These are phyloP conservation scores for Ceyx cyanopectus DNA, from an alignment of 2,113 vertebrate genomes.

Conservation along the genomic window DNA sequence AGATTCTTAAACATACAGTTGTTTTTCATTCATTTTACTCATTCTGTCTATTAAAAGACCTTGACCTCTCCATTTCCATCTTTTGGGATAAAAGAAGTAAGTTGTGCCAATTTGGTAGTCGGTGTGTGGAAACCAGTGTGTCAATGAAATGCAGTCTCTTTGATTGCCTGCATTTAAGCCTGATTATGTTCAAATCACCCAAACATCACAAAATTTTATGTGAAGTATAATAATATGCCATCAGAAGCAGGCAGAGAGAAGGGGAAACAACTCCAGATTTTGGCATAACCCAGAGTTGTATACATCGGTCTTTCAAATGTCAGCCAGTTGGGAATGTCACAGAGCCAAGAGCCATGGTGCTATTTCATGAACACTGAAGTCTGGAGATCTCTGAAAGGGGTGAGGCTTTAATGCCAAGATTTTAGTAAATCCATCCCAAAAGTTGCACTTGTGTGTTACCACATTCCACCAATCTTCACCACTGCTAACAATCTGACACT, in stretches of 20 bases:
- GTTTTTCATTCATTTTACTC: constrained; percentile 60
- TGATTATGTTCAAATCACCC: constrained; percentile 77
- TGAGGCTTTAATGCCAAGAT: not conserved
- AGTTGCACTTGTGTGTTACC: not conserved
- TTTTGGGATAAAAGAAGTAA: constrained; percentile 63
- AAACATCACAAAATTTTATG: constrained; percentile 47
- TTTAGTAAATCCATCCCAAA: not conserved
- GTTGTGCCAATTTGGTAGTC: constrained; percentile 69
- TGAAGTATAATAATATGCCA: constrained; percentile 15
- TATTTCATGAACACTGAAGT: not conserved
- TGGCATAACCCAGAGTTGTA: constrained; percentile 1
- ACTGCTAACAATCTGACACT: not conserved
- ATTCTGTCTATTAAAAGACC: constrained; percentile 74
- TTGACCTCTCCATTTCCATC: constrained; percentile 75
- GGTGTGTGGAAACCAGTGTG: constrained; percentile 63
- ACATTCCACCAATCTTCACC: not conserved
- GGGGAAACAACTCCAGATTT: not conserved
- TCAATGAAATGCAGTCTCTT: constrained; percentile 64
- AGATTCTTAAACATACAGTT: constrained; percentile 8
- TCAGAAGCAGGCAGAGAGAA: constrained; percentile 26
- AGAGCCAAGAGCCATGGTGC: not conserved
- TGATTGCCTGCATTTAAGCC: constrained; percentile 76
- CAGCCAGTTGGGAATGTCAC: not conserved
- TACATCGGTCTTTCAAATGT: not conserved
- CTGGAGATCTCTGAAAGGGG: not conserved